Percentiles rank a stretch among this genome's conserved stretches.
These are phyloP conservation scores for Hirundichthys speculiger DNA, from an alignment of 2,113 vertebrate species.

Conservation along the genomic window DNA sequence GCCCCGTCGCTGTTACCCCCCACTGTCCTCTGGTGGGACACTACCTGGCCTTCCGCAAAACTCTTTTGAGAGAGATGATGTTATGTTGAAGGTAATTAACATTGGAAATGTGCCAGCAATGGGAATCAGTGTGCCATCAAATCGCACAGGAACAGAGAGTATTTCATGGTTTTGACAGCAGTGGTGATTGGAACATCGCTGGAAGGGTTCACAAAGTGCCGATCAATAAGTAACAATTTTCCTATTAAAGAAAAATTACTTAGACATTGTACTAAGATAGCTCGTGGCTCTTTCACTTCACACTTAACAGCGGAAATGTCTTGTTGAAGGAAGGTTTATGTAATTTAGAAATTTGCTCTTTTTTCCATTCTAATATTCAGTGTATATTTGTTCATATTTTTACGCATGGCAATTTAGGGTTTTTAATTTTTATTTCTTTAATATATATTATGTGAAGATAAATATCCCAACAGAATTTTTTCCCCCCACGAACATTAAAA, in stretches of 20 bases:
- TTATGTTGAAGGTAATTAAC: slow-evolving; percentile 75
- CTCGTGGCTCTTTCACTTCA: slow-evolving; percentile 89
- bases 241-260: slow-evolving; percentile 96
- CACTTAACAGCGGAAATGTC: slow-evolving; percentile 56
- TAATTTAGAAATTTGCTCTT: slow-evolving; percentile 33
- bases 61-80: slow-evolving; percentile 57
- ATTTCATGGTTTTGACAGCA: slow-evolving; percentile 91
- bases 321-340: slow-evolving; percentile 26
- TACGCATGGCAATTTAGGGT: too few relatives aligned
- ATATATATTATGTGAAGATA: too few relatives aligned
- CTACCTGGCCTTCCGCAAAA: slow-evolving; percentile 43
- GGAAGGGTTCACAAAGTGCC: slow-evolving; percentile 90
- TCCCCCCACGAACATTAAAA: too few relatives aligned
- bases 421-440: too few relatives aligned
- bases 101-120: slow-evolving; percentile 69
- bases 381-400: neutral
- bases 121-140: slow-evolving; percentile 74
- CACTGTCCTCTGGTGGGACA: slow-evolving; percentile 67
- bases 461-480: too few relatives aligned
- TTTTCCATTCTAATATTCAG: slow-evolving; percentile 6
- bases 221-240: slow-evolving; percentile 99
- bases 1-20: slow-evolving; percentile 61
- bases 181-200: slow-evolving; percentile 94
- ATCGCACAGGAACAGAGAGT: slow-evolving; percentile 79
- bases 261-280: slow-evolving; percentile 90